These are phyloP conservation scores for Dasyprocta punctata DNA, from an alignment of 2,113 vertebrate species.

Conservation along the genomic window DNA sequence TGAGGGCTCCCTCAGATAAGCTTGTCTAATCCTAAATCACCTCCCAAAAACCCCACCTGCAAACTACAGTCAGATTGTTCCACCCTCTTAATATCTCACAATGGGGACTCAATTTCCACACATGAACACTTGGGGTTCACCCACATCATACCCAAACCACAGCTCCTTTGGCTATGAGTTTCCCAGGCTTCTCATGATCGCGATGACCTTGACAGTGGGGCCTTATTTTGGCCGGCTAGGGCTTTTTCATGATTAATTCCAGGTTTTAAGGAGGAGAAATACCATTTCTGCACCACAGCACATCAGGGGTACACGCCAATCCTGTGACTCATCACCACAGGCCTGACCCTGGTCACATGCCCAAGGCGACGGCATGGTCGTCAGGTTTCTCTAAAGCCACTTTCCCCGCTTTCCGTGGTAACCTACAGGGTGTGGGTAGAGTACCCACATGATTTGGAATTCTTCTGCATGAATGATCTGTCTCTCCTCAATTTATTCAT, in stretches of 20 bases:
- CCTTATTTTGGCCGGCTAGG: not conserved
- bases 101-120: not conserved
- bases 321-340: not conserved
- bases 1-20: not conserved
- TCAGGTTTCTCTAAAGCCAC: not conserved
- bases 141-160: not conserved
- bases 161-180: not conserved
- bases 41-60: not conserved
- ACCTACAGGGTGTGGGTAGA: not conserved
- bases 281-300: not conserved
- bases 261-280: not conserved
- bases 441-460: not conserved
- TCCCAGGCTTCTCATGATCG: not conserved
- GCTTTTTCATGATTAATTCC: not conserved
- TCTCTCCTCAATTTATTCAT: not conserved
- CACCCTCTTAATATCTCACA: not conserved
- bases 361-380: not conserved
- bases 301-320: not conserved
- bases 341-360: not conserved
- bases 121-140: not conserved
- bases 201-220: not conserved
- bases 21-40: not conserved
- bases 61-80: not conserved
- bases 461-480: not conserved
- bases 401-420: not conserved